phyloP scores from a whole-genome alignment of 1,140 invertebrate genomes.

The Ceratina australensis region DNA sequence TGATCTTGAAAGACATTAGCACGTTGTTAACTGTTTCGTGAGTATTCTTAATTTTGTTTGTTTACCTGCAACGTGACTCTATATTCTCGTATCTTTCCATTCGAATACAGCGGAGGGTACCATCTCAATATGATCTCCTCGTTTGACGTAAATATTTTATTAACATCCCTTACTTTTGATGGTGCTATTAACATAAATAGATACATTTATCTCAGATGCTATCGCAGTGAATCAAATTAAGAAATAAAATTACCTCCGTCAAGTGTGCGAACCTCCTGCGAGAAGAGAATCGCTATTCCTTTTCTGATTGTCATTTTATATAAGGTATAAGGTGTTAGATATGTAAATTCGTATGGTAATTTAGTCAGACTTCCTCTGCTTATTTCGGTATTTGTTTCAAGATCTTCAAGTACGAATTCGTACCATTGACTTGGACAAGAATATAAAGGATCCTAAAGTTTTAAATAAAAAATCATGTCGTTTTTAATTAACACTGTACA shows the following conservation, averaged over 20 bases:
- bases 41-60: background rate
- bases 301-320: slow-evolving; percentile 34
- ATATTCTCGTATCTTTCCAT: slow-evolving; percentile 49
- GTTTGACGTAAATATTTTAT: background rate
- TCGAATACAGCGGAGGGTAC: slow-evolving; percentile 17
- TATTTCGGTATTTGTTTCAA: background rate
- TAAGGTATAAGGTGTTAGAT: slow-evolving; percentile 11
- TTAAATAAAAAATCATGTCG: background rate
- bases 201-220: background rate
- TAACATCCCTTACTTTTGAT: slow-evolving; percentile 26
- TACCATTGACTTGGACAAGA: slow-evolving; percentile 53
- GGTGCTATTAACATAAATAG: slow-evolving; percentile 38
- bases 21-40: background rate
- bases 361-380: background rate
- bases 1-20: background rate
- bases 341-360: slow-evolving; percentile 14
- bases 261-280: slow-evolving; percentile 23
- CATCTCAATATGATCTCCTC: slow-evolving; percentile 26
- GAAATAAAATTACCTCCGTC: slow-evolving; percentile 44
- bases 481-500: background rate
- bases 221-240: background rate
- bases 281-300: background rate
- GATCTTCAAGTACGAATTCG: background rate
- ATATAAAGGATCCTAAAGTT: background rate
- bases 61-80: slow-evolving; percentile 45